phyloP scores from a whole-genome alignment of 2,888 invertebrate species.

The Aphidoletes aphidimyza region DNA sequence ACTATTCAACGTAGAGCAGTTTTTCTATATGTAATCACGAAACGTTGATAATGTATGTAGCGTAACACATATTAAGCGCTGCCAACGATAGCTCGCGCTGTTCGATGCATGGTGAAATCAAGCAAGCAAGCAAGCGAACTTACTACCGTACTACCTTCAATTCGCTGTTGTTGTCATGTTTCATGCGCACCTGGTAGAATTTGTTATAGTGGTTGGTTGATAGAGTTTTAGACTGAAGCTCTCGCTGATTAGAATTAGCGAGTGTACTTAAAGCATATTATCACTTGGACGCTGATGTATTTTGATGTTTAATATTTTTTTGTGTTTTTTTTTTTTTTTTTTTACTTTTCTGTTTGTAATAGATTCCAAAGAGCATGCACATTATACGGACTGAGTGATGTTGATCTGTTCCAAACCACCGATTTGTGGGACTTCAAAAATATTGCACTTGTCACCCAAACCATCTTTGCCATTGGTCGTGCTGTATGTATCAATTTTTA shows the following conservation, averaged over 20 bases:
- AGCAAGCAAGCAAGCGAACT: too few relatives aligned
- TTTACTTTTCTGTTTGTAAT: slow-evolving; percentile 59
- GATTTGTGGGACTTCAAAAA: slow-evolving; percentile 93
- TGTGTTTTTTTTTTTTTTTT: not conserved
- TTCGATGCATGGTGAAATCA: not conserved
- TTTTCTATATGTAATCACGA: not conserved
- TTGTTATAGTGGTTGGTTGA: slow-evolving; percentile 30
- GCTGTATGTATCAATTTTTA: slow-evolving; percentile 70
- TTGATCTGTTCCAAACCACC: slow-evolving; percentile 90
- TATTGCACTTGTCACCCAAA: slow-evolving; percentile 86
- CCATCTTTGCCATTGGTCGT: slow-evolving; percentile 88
- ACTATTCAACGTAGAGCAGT: not conserved
- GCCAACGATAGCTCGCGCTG: not conserved
- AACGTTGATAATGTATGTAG: not conserved
- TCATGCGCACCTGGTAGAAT: slow-evolving; percentile 1
- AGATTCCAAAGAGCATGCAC: slow-evolving; percentile 86
- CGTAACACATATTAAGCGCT: not conserved
- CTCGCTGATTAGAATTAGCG: not conserved
- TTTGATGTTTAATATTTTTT: slow-evolving; percentile 75
- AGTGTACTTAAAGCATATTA: not conserved
- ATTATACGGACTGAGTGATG: slow-evolving; percentile 85
- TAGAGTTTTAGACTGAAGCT: slow-evolving; percentile 9
- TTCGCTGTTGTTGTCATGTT: not conserved
- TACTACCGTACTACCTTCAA: too few relatives aligned
- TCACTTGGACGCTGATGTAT: slow-evolving; percentile 66